phyloP scores from a whole-genome alignment of 2,888 invertebrate genomes.

The Monoplex corrugatus region DNA sequence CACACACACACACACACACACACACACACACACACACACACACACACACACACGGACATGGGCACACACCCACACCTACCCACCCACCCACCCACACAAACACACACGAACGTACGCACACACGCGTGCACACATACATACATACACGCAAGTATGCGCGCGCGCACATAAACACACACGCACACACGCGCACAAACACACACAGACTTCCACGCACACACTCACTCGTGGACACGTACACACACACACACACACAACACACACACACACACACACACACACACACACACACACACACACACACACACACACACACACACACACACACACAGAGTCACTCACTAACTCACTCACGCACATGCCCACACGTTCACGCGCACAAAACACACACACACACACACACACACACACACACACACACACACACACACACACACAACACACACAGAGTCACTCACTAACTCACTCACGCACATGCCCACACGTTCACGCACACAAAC shows the following conservation, averaged over 20 bases:
- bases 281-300: background rate
- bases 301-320: too few species aligned
- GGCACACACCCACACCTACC: background rate
- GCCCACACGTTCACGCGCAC: background rate
- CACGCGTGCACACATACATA: background rate
- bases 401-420: background rate
- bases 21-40: conserved; percentile 8
- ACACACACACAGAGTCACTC: too few species aligned
- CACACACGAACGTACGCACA: conserved; percentile 5
- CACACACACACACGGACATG: background rate
- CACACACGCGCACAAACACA: background rate
- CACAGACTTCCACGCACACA: too few species aligned
- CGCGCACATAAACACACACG: background rate
- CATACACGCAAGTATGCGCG: background rate
- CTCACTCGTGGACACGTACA: too few species aligned
- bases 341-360: too few species aligned
- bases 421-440: conserved; percentile 11
- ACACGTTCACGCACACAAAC: background rate
- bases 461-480: background rate
- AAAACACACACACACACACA: background rate
- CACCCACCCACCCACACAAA: conserved; percentile 14
- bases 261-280: background rate
- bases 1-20: conserved; percentile 22
- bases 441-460: background rate
- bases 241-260: background rate